Evolutionary conservation across 2,888 invertebrate genomes (phyloP), one percentile per base, ranked within the genome.

Genomic region (Limnephilus auricula): DNA sequence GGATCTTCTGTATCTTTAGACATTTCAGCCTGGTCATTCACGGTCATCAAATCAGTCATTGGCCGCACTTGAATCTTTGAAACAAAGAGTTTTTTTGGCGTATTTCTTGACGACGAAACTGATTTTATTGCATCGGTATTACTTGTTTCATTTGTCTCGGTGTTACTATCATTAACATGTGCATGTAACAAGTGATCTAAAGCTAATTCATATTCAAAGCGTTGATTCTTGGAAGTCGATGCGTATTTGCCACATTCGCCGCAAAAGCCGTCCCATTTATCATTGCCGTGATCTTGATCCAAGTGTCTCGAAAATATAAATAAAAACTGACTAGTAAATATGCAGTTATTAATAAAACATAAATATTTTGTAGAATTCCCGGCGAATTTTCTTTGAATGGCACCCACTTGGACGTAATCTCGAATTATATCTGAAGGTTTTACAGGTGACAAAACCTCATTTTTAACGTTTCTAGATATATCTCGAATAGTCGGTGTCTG

Each of bases 241-340:
- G 95, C 95, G 65, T 86, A 79, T 86, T 90, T 50, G 93, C 95
- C 95, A 93, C 97, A 97, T 18, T 95, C 93, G 89, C 93, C 94
- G 93, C 97, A 97, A 93, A 95, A 96, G 0, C 97, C 97, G 92
- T 96, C 95, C 97, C 97, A 97, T 34, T 94, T 94, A 45, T 96
- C 95, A n/a, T 92, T 88, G 0, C 93, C 93, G 93, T 95, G 95
- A 0, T 94, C 94, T n/a, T 91, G 84, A 2, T 93, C 90, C 87
- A 94, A 94, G 92, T 95, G 95, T 89, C 93, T 94, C 78, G 94
- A 94, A 12, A 95, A 93, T 0, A 94, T 94, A 78, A 94, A 93
- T 2, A 94, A 92, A 87, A 94, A 94, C 0, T 94, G 94, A 87
- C 94, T 94, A 1, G 94, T 92, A 92, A 94, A 95, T 5, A 93